phyloP scores from a whole-genome alignment of 1,140 invertebrate species.

The Heterodera carotae region DNA sequence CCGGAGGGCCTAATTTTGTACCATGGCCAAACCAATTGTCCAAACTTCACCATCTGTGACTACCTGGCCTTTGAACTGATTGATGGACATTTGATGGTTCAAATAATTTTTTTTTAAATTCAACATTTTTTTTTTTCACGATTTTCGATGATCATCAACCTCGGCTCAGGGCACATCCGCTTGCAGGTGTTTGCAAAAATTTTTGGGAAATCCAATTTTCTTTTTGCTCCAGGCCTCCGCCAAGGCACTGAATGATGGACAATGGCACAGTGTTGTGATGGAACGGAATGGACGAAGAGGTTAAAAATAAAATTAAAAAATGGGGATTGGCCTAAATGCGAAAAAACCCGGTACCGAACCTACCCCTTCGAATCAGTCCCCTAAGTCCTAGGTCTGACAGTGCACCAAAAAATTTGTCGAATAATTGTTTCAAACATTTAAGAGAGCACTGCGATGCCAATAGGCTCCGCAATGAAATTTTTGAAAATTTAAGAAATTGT shows the following conservation, averaged over 20 bases:
- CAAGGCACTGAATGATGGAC: slow-evolving; percentile 81
- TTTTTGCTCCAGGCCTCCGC: slow-evolving; percentile 73
- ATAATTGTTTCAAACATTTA: no score
- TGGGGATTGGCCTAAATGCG: no score
- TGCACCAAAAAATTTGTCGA: no score
- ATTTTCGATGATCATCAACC: slow-evolving; percentile 70
- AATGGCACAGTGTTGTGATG: slow-evolving; percentile 84
- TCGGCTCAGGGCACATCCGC: slow-evolving; percentile 85
- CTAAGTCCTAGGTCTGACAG: no score
- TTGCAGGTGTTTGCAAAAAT: slow-evolving; percentile 68
- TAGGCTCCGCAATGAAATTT: no score
- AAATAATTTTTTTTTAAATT: not conserved
- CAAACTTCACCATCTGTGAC: slow-evolving; percentile 71
- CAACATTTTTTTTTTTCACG: not conserved
- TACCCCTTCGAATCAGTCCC: not conserved
- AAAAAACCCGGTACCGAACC: no score
- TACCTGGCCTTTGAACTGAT: slow-evolving; percentile 90
- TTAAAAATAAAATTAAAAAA: slow-evolving; percentile 1
- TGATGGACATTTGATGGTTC: slow-evolving; percentile 80
- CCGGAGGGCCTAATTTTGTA: slow-evolving; percentile 88
- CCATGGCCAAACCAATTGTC: slow-evolving; percentile 78
- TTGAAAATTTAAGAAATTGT: no score
- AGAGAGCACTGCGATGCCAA: no score
- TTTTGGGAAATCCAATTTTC: not conserved
- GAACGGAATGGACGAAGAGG: slow-evolving; percentile 79